Conservation (phyloP, 92 coral and sea anemone species). For the Umimayanthus kanabou region DNA sequence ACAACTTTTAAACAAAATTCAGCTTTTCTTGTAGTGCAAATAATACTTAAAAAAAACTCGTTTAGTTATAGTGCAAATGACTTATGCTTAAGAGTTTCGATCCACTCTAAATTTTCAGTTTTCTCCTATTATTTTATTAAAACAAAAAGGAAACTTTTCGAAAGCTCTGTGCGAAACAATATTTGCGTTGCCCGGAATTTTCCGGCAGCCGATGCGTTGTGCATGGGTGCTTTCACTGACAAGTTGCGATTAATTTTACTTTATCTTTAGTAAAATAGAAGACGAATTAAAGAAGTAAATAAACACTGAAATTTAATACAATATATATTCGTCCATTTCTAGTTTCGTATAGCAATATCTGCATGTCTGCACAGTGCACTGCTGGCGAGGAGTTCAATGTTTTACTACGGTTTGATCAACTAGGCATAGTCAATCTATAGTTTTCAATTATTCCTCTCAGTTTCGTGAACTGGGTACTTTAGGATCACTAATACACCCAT, state of each 20-base stretch:
- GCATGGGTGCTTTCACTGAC: not conserved
- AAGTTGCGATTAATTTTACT: not conserved
- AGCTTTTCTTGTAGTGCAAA: too few species aligned
- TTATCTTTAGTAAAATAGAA: too few species aligned
- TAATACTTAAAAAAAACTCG: not conserved
- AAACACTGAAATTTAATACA: not conserved
- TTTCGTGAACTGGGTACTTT: not conserved
- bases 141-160: not conserved
- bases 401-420: too few species aligned
- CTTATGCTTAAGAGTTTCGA: not conserved
- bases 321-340: too few species aligned
- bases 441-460: not conserved
- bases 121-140: not conserved
- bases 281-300: not conserved
- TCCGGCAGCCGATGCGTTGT: not conserved
- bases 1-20: too few species aligned
- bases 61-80: too few species aligned
- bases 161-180: not conserved
- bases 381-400: too few species aligned
- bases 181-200: not conserved
- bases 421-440: not conserved
- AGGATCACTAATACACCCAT: not conserved
- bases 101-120: not conserved
- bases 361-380: too few species aligned
- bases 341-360: too few species aligned